phyloP scores from a whole-genome alignment of 2,113 vertebrate species.

The Anas platyrhynchos region DNA sequence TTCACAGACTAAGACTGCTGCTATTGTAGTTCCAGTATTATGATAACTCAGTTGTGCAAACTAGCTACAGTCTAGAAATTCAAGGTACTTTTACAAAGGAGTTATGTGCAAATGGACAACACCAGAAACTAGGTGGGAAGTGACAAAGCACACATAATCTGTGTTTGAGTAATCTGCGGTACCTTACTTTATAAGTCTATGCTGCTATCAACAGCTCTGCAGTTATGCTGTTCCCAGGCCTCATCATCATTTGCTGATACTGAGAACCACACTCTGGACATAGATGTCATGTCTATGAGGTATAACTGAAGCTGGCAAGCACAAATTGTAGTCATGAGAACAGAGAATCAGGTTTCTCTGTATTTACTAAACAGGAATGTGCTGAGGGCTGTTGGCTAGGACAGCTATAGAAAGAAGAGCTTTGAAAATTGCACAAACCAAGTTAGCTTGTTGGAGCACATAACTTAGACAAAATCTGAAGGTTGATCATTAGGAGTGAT shows the following conservation, averaged over 20 bases:
- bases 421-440: neutral
- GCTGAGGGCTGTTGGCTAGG: neutral
- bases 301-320: neutral
- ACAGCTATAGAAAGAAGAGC: neutral
- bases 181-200: neutral
- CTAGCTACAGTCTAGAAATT: neutral
- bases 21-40: neutral
- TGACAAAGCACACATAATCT: neutral
- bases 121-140: neutral
- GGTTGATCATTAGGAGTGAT: neutral
- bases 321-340: neutral
- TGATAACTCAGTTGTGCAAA: neutral
- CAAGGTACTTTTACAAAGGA: neutral
- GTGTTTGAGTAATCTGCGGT: neutral
- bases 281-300: neutral
- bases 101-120: neutral
- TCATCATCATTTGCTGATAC: neutral
- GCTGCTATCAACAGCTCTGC: neutral
- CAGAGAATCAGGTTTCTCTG: neutral
- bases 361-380: neutral
- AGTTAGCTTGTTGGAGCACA: neutral
- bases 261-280: neutral
- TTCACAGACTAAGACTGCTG: neutral
- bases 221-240: neutral
- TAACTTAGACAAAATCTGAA: neutral